Evolutionary conservation across 2,113 vertebrate species (phyloP).

Genomic region (Salminus brasiliensis): DNA sequence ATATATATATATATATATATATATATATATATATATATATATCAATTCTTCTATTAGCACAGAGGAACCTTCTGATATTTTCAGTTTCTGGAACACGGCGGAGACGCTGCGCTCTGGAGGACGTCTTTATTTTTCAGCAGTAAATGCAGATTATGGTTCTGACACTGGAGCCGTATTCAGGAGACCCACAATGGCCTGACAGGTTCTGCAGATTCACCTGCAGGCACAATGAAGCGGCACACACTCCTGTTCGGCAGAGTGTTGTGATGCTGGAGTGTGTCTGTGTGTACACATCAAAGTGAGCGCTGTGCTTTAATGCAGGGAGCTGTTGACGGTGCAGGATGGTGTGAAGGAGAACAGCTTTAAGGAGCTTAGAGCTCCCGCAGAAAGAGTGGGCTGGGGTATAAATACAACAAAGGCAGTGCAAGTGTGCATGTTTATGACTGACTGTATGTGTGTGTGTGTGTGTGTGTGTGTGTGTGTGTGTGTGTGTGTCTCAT

Average conservation of each 20-base stretch:
- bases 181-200: not conserved
- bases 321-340: constrained; percentile 31
- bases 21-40: too few relatives aligned
- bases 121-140: not conserved
- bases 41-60: not conserved
- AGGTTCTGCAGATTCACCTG: not conserved
- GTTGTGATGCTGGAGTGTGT: not conserved
- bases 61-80: not conserved
- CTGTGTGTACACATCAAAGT: not conserved
- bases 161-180: not conserved
- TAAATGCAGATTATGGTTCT: not conserved
- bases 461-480: not conserved
- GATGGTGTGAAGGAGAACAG: constrained; percentile 45
- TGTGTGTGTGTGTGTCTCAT: not conserved
- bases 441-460: not conserved
- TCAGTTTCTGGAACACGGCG: too few relatives aligned
- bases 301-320: constrained; percentile 8
- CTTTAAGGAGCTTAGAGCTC: constrained; percentile 52
- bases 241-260: not conserved
- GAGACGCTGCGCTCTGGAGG: not conserved
- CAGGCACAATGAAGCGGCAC: not conserved
- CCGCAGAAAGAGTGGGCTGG: constrained; percentile 27
- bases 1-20: too few relatives aligned
- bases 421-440: not conserved
- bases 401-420: constrained; percentile 29